A percentile compares a stretch with the other conserved stretches of the same genome.
Evolutionary conservation across 2,113 vertebrate genomes (phyloP).

Genomic region (Anthoscopus minutus): DNA sequence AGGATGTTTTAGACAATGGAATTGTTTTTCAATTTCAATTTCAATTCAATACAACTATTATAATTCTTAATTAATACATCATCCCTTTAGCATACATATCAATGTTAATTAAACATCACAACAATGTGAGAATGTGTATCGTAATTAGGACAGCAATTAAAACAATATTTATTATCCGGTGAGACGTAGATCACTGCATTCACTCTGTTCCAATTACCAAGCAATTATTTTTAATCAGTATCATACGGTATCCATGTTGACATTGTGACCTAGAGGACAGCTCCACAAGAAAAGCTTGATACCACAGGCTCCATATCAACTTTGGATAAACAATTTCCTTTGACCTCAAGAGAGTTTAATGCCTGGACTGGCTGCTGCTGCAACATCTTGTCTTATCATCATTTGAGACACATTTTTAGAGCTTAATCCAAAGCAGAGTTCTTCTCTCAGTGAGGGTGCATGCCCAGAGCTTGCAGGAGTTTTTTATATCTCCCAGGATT

Average conservation of each 20-base stretch:
- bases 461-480: not conserved
- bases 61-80: not conserved
- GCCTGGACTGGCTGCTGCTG: not conserved
- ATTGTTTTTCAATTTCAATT: not conserved
- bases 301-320: not conserved
- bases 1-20: not conserved
- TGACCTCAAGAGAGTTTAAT: conserved; percentile 10
- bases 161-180: conserved; percentile 10
- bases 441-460: not conserved
- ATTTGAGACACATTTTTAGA: not conserved
- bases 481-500: not conserved
- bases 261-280: conserved; percentile 21
- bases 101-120: not conserved
- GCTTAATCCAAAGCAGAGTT: not conserved
- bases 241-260: not conserved
- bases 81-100: not conserved
- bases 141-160: conserved; percentile 51
- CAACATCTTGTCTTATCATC: not conserved
- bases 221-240: conserved; percentile 48
- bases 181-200: conserved; percentile 26
- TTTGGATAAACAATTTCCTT: not conserved
- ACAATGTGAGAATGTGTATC: not conserved
- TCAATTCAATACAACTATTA: not conserved
- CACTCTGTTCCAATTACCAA: conserved; percentile 39
- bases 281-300: not conserved